These are phyloP conservation scores for Etheostoma perlongum DNA, from an alignment of 2,797 vertebrate species.

Conservation along the genomic window DNA sequence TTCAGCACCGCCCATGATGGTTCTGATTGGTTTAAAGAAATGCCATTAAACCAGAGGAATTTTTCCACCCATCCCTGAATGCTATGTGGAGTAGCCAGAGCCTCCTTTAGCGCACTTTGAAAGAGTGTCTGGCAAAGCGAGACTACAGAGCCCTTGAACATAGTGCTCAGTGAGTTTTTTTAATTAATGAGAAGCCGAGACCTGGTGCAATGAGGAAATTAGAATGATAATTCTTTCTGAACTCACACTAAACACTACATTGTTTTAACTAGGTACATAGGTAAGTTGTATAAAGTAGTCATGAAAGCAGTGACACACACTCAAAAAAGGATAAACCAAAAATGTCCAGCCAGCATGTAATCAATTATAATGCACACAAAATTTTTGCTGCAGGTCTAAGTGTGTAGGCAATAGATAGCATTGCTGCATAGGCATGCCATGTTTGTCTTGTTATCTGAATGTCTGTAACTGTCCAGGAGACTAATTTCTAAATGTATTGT, in stretches of 20 bases:
- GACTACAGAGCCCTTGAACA: constrained; percentile 4
- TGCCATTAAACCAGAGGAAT: too few relatives aligned
- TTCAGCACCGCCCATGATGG: too few relatives aligned
- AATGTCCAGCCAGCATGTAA: neutral
- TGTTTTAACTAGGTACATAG: constrained; percentile 2
- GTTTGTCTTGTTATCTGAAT: neutral
- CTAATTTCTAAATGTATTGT: neutral
- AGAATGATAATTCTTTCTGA: constrained; percentile 6
- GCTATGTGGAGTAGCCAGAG: too few relatives aligned
- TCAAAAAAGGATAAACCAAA: neutral
- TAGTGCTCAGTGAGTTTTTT: constrained; percentile 3
- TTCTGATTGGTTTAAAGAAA: too few relatives aligned
- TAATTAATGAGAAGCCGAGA: constrained; percentile 22
- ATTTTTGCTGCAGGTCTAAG: too few relatives aligned
- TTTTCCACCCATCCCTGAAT: too few relatives aligned
- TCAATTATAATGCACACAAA: neutral
- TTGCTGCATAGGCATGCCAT: neutral
- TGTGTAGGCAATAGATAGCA: neutral
- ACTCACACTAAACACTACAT: constrained; percentile 10
- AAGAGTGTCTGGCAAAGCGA: too few relatives aligned
- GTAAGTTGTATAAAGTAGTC: neutral
- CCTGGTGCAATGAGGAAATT: constrained; percentile 11
- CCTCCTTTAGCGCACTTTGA: too few relatives aligned
- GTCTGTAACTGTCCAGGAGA: neutral
- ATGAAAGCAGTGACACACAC: constrained; percentile 1